Evolutionary conservation across 2,797 vertebrate genomes (phyloP).

Genomic region (Phylloscopus collybita): DNA sequence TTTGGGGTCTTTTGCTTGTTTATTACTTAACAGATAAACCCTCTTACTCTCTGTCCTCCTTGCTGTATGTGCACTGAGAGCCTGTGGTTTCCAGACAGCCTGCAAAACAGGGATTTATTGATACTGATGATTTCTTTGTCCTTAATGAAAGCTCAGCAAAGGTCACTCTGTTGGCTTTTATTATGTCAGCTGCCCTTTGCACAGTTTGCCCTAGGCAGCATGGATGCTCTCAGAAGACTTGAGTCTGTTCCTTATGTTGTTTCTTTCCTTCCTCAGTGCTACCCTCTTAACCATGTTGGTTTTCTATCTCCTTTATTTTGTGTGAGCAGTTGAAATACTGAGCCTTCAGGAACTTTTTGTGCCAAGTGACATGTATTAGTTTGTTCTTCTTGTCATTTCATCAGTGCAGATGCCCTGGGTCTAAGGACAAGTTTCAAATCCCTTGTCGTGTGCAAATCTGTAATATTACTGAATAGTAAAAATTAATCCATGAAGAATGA

Average conservation of each 20-base stretch:
- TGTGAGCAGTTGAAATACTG: background rate
- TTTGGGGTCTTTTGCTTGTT: background rate
- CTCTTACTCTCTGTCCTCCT: background rate
- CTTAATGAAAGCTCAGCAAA: conserved; percentile 17
- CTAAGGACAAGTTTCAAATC: background rate
- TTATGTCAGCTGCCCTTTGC: conserved; percentile 12
- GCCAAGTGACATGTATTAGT: background rate
- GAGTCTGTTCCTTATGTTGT: background rate
- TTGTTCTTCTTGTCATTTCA: background rate
- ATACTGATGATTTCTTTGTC: conserved; percentile 9
- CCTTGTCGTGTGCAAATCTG: background rate
- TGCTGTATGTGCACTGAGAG: background rate
- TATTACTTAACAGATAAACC: background rate
- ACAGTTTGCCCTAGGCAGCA: background rate
- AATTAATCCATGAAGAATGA: background rate
- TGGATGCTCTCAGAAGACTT: background rate
- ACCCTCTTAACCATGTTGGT: background rate
- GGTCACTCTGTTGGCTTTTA: conserved; percentile 6
- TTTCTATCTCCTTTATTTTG: background rate
- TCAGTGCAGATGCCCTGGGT: rapidly evolving
- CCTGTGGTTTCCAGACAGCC: background rate
- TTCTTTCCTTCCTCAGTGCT: background rate
- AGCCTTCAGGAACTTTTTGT: background rate
- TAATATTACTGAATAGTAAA: background rate
- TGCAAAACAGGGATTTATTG: conserved; percentile 22